These are phyloP conservation scores for Albula goreensis DNA, from an alignment of 2,113 vertebrate species.

Conservation along the genomic window DNA sequence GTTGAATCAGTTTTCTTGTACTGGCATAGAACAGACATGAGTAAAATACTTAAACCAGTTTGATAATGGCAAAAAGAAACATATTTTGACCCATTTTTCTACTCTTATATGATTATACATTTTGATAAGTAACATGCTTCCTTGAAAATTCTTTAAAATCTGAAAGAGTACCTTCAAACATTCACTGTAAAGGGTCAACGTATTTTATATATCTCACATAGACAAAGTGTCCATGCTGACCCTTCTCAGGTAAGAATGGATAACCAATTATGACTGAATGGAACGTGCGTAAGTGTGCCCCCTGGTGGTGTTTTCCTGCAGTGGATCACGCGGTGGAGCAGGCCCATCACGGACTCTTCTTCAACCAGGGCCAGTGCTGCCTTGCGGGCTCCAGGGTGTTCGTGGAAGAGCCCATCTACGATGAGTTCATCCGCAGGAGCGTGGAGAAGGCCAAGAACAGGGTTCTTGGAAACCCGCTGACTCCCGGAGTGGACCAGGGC, in stretches of 20 bases:
- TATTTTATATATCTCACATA: no score
- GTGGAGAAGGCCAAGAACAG: conserved; percentile 75
- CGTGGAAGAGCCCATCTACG: conserved; percentile 83
- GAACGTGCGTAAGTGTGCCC: neutral
- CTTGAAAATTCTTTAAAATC: no score
- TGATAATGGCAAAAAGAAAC: no score
- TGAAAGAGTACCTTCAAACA: no score
- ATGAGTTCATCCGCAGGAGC: conserved; percentile 79
- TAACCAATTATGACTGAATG: neutral
- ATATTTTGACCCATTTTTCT: no score
- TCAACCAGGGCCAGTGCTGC: conserved; percentile 87
- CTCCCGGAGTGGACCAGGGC: conserved; percentile 74
- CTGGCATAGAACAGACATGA: neutral
- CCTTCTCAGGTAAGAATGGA: neutral
- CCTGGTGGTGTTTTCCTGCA: conserved; percentile 43
- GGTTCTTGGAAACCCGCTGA: conserved; percentile 77
- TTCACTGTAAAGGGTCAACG: no score
- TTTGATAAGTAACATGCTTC: no score
- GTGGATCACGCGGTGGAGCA: conserved; percentile 79
- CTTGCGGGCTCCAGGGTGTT: conserved; percentile 85
- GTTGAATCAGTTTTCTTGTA: neutral
- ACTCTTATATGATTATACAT: no score
- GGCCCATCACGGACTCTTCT: conserved; percentile 81
- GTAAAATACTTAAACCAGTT: no score
- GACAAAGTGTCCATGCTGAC: neutral